Percentiles rank a stretch among this genome's conserved stretches.
Conservation (phyloP, 2,113 vertebrate genomes). For the Globicephala melas region DNA sequence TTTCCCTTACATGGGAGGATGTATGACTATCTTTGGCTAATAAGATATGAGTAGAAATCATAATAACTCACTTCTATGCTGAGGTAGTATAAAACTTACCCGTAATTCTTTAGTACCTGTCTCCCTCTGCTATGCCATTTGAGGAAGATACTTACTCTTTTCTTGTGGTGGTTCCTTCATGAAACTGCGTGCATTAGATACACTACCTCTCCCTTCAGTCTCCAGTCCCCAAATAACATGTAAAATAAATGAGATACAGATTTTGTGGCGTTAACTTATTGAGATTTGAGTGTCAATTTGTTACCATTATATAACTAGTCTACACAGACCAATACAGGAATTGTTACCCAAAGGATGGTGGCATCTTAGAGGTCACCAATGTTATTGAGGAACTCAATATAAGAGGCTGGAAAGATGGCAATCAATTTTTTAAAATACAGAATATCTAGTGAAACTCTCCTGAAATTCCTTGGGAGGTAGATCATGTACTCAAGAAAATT, state of each 20-base stretch:
- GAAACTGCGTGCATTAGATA: not conserved
- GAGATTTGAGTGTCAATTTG: not conserved
- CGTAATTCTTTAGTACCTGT: not conserved
- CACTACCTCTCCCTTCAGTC: not conserved
- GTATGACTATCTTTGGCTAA: not conserved
- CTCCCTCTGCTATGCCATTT: not conserved
- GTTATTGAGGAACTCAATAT: not conserved
- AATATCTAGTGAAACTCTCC: not conserved
- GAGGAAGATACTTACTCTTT: not conserved
- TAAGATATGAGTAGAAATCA: not conserved
- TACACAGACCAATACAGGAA: not conserved
- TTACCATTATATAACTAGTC: not conserved
- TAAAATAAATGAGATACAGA: not conserved
- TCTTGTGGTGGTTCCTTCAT: not conserved
- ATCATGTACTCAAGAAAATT: not conserved
- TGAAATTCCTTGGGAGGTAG: not conserved
- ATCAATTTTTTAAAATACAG: not conserved
- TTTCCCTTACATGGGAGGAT: not conserved
- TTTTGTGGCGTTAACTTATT: not conserved
- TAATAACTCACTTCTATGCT: not conserved
- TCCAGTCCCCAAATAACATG: not conserved
- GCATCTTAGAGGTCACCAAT: not conserved
- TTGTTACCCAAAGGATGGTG: not conserved
- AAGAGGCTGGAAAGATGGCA: not conserved
- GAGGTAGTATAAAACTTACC: not conserved